Evolutionary conservation across 2,888 invertebrate genomes (phyloP).

Genomic region (Apodemia mormo): DNA sequence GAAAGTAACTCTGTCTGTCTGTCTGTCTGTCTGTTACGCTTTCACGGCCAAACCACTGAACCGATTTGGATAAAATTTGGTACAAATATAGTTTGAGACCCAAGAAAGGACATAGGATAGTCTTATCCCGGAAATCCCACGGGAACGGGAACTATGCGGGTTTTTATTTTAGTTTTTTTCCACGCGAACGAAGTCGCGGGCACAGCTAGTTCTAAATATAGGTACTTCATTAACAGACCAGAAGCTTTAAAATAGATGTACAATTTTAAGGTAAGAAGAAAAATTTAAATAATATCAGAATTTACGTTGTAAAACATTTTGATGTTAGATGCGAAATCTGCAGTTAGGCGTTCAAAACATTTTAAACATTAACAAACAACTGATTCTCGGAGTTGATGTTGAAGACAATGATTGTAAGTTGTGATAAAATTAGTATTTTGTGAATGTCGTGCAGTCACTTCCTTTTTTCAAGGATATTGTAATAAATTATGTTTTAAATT

Average conservation of each 20-base stretch:
- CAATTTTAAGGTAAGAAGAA: background rate
- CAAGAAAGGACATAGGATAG: too few species aligned
- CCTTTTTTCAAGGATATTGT: conserved; percentile 20
- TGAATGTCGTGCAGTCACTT: background rate
- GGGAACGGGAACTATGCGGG: too few species aligned
- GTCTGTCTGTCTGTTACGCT: too few species aligned
- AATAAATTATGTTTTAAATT: conserved; percentile 14
- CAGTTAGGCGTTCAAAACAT: background rate
- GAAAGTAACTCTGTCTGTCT: too few species aligned
- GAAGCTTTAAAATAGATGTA: background rate
- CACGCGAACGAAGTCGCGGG: too few species aligned
- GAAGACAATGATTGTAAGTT: background rate
- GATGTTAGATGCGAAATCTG: background rate
- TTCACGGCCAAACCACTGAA: too few species aligned
- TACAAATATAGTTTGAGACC: too few species aligned
- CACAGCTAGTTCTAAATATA: background rate
- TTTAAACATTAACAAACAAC: background rate
- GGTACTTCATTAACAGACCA: background rate
- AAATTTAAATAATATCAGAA: too few species aligned
- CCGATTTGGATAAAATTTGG: too few species aligned
- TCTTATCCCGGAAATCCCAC: too few species aligned
- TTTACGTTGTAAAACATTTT: background rate
- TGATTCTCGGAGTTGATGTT: background rate
- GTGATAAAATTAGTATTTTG: conserved; percentile 8
- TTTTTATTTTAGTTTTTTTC: too few species aligned